These are phyloP conservation scores for Caenorhabditis wallacei DNA, from an alignment of 2,888 invertebrate species.

Conservation along the genomic window DNA sequence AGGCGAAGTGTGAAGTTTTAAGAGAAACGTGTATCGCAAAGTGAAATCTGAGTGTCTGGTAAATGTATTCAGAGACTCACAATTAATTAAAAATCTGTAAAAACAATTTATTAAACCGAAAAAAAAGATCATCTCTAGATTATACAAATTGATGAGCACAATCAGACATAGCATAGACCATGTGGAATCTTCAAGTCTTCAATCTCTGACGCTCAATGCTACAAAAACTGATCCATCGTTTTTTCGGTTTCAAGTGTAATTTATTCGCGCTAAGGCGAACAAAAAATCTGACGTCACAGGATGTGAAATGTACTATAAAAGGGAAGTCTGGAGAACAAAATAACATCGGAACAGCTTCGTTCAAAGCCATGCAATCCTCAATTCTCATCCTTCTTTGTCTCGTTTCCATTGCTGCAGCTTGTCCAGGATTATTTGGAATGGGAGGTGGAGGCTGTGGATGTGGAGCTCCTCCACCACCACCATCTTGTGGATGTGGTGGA, in stretches of 20 bases:
- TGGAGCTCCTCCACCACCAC: constrained; percentile 40
- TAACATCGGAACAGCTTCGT: constrained; percentile 7
- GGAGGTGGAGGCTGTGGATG: constrained; percentile 63
- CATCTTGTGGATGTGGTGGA: constrained; percentile 48
- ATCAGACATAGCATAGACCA: constrained; percentile 59
- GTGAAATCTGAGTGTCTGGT: too few species aligned
- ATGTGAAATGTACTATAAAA: constrained; percentile 10
- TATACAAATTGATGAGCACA: constrained; percentile 69
- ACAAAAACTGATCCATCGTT: background rate
- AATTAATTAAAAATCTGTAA: too few species aligned
- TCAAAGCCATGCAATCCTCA: constrained; percentile 40
- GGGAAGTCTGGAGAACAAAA: background rate
- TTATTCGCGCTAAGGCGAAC: constrained; percentile 1
- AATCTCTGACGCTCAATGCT: background rate
- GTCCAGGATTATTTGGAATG: constrained; percentile 62
- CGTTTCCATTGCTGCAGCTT: constrained; percentile 48
- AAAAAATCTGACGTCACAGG: constrained; percentile 14
- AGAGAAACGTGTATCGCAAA: background rate
- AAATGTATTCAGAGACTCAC: too few species aligned
- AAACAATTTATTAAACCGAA: background rate
- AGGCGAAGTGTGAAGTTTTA: background rate
- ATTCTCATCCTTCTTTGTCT: constrained; percentile 44
- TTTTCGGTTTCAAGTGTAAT: constrained; percentile 4
- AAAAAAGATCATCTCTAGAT: background rate
- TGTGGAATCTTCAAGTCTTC: background rate